Evolutionary conservation across 2,888 invertebrate species (phyloP), one percentile per base, ranked within the genome.

Genomic region (Lacanobia oleracea): DNA sequence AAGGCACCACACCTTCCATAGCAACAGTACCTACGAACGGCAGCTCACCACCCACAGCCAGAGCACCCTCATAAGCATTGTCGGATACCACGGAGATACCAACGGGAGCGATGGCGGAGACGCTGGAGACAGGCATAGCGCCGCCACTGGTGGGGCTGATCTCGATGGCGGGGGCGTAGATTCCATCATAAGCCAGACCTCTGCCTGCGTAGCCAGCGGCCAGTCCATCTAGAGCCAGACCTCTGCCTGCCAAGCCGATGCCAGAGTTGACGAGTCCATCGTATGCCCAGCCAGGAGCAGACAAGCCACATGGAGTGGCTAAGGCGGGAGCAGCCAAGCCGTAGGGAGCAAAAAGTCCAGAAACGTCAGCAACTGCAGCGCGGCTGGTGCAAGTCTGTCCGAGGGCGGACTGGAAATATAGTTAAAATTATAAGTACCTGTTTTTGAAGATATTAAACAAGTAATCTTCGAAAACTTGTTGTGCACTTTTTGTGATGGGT

Each of bases 1-100:
- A 90, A 37, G 87, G 87, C 18, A 91, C 87, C 40, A 75, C 73
- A 23, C 92, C 93, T 16, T 91, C 86, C 83, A 91, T 91, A 45
- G 76, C 78, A 23, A 92, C 91, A 53, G 87, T 86, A 33, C 91
- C 90, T 54, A 88, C 73, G 72, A 91, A 87, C 51, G 91, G 89
- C 51, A 90, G 78, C 71, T 88, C 86, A 21, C 91, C 90, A n/a
- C 77, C 82, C 40, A 89, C 88, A 2, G 80, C 86, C 23, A 89
- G n/a, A 23, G 37, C 0, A 51, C 82, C 83, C 37, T 82, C 82
- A 50, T 79, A 83, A 40, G 27, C 54, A 14, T 54, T 54, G 16
- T 54, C 54, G 27, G 54, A 54, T 27, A 54, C 16, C 3, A 54
- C 16, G 23, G 76, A 72, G 53, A 83, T 50, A n/a, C 82, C 82